phyloP scores from a whole-genome alignment of 1,140 invertebrate genomes.

The Macrobrachium rosenbergii region DNA sequence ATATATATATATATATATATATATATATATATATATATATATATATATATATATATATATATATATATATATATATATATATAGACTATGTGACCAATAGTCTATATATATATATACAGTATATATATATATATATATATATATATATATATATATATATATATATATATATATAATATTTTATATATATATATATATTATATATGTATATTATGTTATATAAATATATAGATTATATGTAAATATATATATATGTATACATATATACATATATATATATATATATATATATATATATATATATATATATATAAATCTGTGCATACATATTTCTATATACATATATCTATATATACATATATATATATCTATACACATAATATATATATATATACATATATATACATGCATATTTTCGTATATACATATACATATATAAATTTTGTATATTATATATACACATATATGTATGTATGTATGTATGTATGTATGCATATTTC shows the following conservation, averaged over 20 bases:
- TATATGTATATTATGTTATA: no score
- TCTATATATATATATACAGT: not conserved
- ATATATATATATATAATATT: slow-evolving; percentile 1
- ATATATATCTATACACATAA: not conserved
- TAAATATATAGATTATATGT: not conserved
- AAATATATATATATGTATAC: not conserved
- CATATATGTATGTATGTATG: not conserved
- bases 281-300: slow-evolving; percentile 21
- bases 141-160: slow-evolving; percentile 21
- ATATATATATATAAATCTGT: not conserved
- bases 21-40: slow-evolving; percentile 10
- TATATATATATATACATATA: not conserved
- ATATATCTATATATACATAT: slow-evolving; percentile 4
- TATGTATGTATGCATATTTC: not conserved
- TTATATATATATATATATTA: not conserved
- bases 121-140: slow-evolving; percentile 27
- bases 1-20: not conserved
- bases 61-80: slow-evolving; percentile 13
- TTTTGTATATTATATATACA: not conserved
- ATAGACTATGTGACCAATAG: no score
- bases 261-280: not conserved
- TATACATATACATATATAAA: no score
- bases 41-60: no score
- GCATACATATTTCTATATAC: no score
- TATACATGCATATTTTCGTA: not conserved